These are phyloP conservation scores for Pedetes capensis DNA, from an alignment of 2,113 vertebrate genomes.

Conservation along the genomic window DNA sequence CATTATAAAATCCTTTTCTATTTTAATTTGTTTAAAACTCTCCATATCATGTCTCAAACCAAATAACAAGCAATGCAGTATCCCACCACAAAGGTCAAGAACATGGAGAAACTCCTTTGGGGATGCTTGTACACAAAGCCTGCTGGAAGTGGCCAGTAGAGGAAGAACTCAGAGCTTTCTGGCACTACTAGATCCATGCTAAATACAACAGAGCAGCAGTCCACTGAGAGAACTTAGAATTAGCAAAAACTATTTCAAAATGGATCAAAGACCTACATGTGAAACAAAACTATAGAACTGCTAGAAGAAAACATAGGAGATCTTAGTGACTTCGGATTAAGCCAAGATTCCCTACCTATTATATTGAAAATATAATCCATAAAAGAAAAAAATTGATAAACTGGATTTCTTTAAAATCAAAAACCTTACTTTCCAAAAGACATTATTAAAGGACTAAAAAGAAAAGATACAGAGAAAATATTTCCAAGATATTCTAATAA, in stretches of 20 bases:
- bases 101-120: neutral
- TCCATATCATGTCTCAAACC: neutral
- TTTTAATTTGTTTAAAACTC: neutral
- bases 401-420: neutral
- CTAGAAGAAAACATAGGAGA: neutral
- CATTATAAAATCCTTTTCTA: neutral
- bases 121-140: neutral
- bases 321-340: neutral
- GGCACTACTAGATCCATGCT: neutral
- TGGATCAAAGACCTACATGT: neutral
- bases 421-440: neutral
- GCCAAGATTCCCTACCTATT: neutral
- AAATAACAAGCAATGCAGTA: neutral
- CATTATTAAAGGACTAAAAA: neutral
- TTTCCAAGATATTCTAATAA: neutral
- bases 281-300: neutral
- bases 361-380: neutral
- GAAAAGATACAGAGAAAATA: neutral
- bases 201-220: neutral
- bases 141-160: neutral
- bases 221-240: neutral
- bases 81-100: neutral
- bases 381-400: neutral
- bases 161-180: neutral
- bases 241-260: neutral